Evolutionary conservation across 2,888 invertebrate species (phyloP).

Genomic region (Dasysyrphus albostriatus): DNA sequence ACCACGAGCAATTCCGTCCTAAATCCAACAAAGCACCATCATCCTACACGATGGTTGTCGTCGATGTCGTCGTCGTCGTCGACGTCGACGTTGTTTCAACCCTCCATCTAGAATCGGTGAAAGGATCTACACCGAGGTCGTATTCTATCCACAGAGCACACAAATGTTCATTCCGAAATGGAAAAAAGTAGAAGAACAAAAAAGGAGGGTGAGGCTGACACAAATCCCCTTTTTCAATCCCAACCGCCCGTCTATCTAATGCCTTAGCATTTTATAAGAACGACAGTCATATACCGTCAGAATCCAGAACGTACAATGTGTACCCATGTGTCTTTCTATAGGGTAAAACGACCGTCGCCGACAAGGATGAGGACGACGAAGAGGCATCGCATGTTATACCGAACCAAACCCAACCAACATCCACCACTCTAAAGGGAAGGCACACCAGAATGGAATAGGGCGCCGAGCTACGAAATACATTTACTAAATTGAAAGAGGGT

Average conservation of each 20-base stretch:
- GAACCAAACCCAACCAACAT: conserved; percentile 37
- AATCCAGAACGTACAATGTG: conserved; percentile 35
- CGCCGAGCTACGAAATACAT: conserved; percentile 75
- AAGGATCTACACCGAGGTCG: conserved; percentile 75
- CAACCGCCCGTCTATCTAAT: conserved; percentile 56
- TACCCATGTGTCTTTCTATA: conserved; percentile 65
- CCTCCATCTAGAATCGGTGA: conserved; percentile 67
- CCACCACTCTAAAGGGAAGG: conserved; percentile 58
- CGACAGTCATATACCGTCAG: conserved; percentile 71
- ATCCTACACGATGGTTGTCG: conserved; percentile 70
- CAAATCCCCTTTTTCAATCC: conserved; percentile 43
- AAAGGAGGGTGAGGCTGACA: conserved; percentile 65
- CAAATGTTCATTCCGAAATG: conserved; percentile 73
- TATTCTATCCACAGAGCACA: conserved; percentile 64
- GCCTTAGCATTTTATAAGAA: conserved; percentile 72
- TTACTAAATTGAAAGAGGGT: conserved; percentile 75
- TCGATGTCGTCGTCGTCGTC: conserved; percentile 44
- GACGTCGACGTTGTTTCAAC: conserved; percentile 63
- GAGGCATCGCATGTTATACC: conserved; percentile 68
- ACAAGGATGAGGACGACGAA: conserved; percentile 32
- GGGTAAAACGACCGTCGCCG: conserved; percentile 66
- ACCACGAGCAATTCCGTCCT: conserved; percentile 73
- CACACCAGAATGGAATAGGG: conserved; percentile 68
- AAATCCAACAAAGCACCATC: conserved; percentile 75
- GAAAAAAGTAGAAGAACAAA: conserved; percentile 55